Evolutionary conservation across 2,888 invertebrate genomes (phyloP), one percentile per base, ranked within the genome.

Genomic region (Agriopis aurantiaria): DNA sequence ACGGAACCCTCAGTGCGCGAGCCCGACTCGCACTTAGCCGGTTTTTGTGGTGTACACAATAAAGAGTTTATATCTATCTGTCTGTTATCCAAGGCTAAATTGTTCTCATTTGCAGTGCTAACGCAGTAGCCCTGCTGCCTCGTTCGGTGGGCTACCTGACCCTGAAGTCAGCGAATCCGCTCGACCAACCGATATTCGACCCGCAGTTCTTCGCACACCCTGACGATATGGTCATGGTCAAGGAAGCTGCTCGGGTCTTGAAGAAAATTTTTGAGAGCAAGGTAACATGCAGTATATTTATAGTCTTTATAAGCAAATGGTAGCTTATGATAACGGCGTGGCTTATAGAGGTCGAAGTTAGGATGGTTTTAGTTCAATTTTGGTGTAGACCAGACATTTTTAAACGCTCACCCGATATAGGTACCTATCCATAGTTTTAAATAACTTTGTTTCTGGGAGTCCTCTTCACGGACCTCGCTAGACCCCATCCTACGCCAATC

Each of bases 131-230:
- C 5, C 80, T 91, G 0, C 77, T 86, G 0, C 90, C 92, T 0
- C 84, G 85, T 49, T 89, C 91, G 67, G 76, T 82, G 0, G 92
- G 92, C 9, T 77, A 81, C 78, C 2, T 91, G 61, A 88, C 88
- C 0, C 79, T 91, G 3, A 82, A 85, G 67, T 91, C 91, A 0
- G 78, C 80, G 0, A 78, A 91, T 72, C 91, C 92, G 0, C 69
- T 80, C 49, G 85, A 84, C 45, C 75, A 79, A 0, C 88, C 91
- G 0, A 73, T 88, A 3, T 88, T 85, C 77, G 80, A 82, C 62
- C 86, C 91, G 3, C 80, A 83, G 66, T 91, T 85, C 80, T 90
- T 91, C 81, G 33, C 75, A 1, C 82, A 91, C 52, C 84, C 88
- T 0, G 85, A 88, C 0, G 92, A 92, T 72, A 80, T 91, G 81